A percentile compares a stretch with the other conserved stretches of the same genome.
Conservation (phyloP, 2,113 vertebrate genomes). For the Passer montanus region DNA sequence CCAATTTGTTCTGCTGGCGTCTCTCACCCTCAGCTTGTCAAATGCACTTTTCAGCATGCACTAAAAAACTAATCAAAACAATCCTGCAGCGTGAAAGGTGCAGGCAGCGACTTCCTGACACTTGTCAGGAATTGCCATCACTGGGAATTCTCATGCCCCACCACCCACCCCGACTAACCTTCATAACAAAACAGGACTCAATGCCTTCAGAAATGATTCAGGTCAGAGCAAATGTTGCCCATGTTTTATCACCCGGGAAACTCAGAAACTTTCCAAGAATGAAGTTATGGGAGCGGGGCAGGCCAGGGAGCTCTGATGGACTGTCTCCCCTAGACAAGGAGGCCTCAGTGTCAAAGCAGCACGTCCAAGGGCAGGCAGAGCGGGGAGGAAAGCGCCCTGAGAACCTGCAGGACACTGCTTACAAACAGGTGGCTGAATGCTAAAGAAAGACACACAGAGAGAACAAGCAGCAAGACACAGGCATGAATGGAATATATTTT, state of each 20-base stretch:
- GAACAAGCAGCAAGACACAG: neutral
- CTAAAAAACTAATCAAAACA: neutral
- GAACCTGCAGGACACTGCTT: constrained; percentile 26
- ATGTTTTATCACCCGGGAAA: constrained; percentile 78
- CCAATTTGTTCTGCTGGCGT: neutral
- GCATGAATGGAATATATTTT: constrained; percentile 11
- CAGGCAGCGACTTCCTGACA: constrained; percentile 13
- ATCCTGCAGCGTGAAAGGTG: neutral
- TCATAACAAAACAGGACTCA: constrained; percentile 69
- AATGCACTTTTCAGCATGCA: neutral
- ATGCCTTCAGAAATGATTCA: constrained; percentile 65
- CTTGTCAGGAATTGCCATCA: constrained; percentile 17
- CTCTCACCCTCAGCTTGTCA: neutral
- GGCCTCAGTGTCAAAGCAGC: constrained; percentile 73
- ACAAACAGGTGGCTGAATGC: constrained; percentile 56
- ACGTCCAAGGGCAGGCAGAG: constrained; percentile 61
- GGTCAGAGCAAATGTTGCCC: constrained; percentile 67
- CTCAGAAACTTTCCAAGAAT: constrained; percentile 80
- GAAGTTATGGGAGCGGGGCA: constrained; percentile 55
- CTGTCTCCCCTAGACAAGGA: constrained; percentile 71
- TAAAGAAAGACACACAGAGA: constrained; percentile 33
- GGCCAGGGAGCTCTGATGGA: constrained; percentile 47
- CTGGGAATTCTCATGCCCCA: constrained; percentile 73
- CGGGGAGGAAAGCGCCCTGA: neutral
- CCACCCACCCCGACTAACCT: constrained; percentile 67